Base-by-base conservation (phyloP, 1,140 invertebrate genomes). In the Nymphalis io region DNA sequence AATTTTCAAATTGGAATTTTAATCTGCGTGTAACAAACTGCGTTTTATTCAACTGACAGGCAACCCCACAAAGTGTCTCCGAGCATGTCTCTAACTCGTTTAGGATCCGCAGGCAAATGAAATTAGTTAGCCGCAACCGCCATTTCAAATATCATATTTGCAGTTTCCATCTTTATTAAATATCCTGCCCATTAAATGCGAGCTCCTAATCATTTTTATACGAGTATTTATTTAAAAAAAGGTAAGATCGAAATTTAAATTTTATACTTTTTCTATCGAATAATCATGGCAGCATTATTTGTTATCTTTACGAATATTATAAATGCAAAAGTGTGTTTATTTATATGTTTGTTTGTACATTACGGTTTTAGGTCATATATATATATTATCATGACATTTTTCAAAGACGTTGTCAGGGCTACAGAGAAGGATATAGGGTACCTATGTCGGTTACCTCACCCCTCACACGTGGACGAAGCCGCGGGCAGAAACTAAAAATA, bases 131-230 rank as follows among this genome's bases (percentile, higher is more conserved):
- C 80, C 76, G 79, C 79, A 75, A 75, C 81, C 76, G 83, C 76
- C 78, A 88, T 85, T 88, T 83, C 81, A 83, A 88, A 89, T 88
- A 89, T 88, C 81, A 87, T 87, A 90, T 87, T 88, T 87, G 80
- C 84, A 83, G 87, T 81, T 78, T 75, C 75, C 74, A 75, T 76
- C 80, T 85, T 84, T 82, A 82, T 88, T 82, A 82, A 65, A 81
- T 72, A 80, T 74, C 85, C 75, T 78, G 61, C 69, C 60, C 69
- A 70, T 74, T 80, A 69, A 71, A 59, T 60, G 68, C 58, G 13
- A 53, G 44, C 63, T 58, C 66, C 13, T 15, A 27, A 12, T 27
- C 27, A 21, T 21, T 51, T 16, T 46, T 4, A n/a, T 46, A n/a
- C 5, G 1, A 46, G 1, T 8, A 15, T 46, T 46, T 15, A n/a